Conservation (phyloP, 2,797 vertebrate genomes). For the Gambusia yucatana region DNA sequence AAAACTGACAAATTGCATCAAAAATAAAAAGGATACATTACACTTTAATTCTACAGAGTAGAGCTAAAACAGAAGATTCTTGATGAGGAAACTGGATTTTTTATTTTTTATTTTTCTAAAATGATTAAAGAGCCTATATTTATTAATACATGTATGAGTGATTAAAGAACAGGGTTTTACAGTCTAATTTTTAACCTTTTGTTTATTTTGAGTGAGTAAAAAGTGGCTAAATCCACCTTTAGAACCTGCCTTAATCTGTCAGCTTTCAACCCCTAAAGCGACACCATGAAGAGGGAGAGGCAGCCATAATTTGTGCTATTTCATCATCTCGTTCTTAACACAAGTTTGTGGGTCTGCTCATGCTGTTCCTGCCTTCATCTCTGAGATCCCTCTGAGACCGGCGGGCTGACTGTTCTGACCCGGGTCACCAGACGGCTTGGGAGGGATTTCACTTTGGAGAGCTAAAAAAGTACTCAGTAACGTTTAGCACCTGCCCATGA, state of each 20-base stretch:
- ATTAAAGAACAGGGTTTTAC: not conserved
- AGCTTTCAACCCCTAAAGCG: not conserved
- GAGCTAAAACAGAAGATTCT: not conserved
- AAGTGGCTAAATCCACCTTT: not conserved
- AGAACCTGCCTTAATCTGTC: not conserved
- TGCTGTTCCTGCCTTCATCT: not conserved
- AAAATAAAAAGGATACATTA: not conserved
- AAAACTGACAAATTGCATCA: not conserved
- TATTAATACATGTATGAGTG: not conserved
- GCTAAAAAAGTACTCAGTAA: not conserved
- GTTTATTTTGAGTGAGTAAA: not conserved
- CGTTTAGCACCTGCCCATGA: not conserved
- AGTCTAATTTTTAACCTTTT: not conserved
- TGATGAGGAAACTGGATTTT: not conserved
- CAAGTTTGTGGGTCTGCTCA: not conserved
- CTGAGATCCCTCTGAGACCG: not conserved
- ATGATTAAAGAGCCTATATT: not conserved
- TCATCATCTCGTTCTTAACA: not conserved
- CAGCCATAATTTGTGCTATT: not conserved
- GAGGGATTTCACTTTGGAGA: not conserved
- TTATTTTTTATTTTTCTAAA: not conserved
- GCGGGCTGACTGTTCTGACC: not conserved
- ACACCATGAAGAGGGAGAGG: not conserved
- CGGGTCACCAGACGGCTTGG: not conserved
- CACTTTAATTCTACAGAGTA: not conserved